phyloP scores from a whole-genome alignment of 1,140 invertebrate genomes.

The Nasonia longicornis region DNA sequence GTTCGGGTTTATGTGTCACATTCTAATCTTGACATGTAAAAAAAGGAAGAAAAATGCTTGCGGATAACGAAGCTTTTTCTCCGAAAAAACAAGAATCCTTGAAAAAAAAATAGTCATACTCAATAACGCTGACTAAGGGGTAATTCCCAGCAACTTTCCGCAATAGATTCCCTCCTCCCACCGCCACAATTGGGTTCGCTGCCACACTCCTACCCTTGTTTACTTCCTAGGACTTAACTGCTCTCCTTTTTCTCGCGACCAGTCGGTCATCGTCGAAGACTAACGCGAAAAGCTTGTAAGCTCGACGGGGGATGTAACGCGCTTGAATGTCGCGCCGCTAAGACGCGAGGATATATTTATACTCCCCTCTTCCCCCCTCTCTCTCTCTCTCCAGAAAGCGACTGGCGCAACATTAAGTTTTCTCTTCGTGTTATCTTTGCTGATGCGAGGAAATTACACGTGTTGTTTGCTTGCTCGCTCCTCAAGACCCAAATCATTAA shows the following conservation, averaged over 20 bases:
- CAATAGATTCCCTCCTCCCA: neutral
- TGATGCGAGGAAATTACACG: conserved; percentile 9
- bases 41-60: too few relatives aligned
- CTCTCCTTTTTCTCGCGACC: neutral
- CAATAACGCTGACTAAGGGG: too few relatives aligned
- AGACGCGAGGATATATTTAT: conserved; percentile 15
- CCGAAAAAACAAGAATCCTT: too few relatives aligned
- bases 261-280: neutral
- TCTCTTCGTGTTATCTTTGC: conserved; percentile 18
- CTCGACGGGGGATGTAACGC: neutral
- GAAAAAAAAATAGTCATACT: too few relatives aligned
- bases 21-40: too few relatives aligned
- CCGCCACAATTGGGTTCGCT: neutral
- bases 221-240: neutral
- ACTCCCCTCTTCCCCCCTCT: neutral
- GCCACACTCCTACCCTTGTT: neutral
- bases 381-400: neutral
- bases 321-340: neutral
- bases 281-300: conserved; percentile 14
- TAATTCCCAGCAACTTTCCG: neutral
- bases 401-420: neutral
- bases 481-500: conserved; percentile 17
- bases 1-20: too few relatives aligned
- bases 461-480: neutral
- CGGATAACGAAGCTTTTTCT: too few relatives aligned